These are phyloP conservation scores for Spinus pinus DNA, from an alignment of 2,797 vertebrate genomes.

Conservation along the genomic window DNA sequence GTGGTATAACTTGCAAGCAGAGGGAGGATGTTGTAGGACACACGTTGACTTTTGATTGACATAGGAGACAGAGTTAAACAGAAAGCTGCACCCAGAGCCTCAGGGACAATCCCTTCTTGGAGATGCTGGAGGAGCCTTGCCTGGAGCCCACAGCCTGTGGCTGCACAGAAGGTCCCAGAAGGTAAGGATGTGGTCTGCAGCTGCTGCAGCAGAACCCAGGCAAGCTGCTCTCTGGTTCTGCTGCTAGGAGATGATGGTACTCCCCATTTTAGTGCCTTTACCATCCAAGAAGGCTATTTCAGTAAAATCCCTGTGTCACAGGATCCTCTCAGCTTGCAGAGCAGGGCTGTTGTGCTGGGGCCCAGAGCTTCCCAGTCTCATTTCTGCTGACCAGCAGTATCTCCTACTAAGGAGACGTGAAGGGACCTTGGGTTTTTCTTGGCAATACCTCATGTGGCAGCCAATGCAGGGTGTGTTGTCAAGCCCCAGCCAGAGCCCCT, in stretches of 20 bases:
- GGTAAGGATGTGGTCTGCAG: not conserved
- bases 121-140: not conserved
- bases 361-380: not conserved
- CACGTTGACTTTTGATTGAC: not conserved
- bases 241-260: not conserved
- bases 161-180: not conserved
- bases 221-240: not conserved
- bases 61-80: not conserved
- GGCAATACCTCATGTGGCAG: not conserved
- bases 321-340: not conserved
- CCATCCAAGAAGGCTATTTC: not conserved
- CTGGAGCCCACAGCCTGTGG: rapidly evolving
- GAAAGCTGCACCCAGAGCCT: not conserved
- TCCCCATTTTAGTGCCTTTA: not conserved
- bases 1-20: not conserved
- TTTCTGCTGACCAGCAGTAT: not conserved
- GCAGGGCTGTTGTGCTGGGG: not conserved
- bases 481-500: not conserved
- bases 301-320: not conserved
- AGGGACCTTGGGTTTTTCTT: not conserved
- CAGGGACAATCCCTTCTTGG: not conserved
- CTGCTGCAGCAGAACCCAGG: not conserved
- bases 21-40: not conserved
- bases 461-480: not conserved
- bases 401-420: not conserved